phyloP scores from a whole-genome alignment of 2,113 vertebrate species.

The Takifugu bimaculatus region DNA sequence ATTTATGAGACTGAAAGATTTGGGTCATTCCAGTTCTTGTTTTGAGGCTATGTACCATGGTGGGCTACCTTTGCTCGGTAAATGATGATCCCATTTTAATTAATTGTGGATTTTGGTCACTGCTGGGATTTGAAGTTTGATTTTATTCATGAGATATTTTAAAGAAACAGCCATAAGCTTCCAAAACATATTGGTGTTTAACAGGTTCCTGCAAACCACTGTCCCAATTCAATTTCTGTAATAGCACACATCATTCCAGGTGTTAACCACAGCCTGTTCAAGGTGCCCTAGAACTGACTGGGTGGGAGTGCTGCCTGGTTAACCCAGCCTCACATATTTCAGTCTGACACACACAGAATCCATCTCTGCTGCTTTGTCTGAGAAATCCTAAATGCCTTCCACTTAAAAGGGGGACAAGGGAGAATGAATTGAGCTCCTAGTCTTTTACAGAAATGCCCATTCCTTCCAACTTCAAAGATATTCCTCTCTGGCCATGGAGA shows the following conservation, averaged over 20 bases:
- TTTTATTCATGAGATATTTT: too few species aligned
- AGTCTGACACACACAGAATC: slow-evolving; percentile 38
- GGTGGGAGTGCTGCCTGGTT: slow-evolving; percentile 41
- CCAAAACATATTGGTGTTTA: too few species aligned
- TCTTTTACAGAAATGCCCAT: slow-evolving; percentile 62
- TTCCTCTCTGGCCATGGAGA: slow-evolving; percentile 31
- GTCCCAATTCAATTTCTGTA: slow-evolving; percentile 33
- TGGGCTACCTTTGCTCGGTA: too few species aligned
- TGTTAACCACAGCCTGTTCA: slow-evolving; percentile 52
- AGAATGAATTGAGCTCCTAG: slow-evolving; percentile 55
- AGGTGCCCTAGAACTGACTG: slow-evolving; percentile 59
- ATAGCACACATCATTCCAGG: slow-evolving; percentile 52
- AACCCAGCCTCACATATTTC: slow-evolving; percentile 41
- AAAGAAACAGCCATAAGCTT: too few species aligned
- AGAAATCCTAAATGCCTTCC: slow-evolving; percentile 30
- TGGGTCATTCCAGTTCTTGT: slow-evolving; percentile 6
- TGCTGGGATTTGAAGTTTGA: too few species aligned
- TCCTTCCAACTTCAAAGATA: slow-evolving; percentile 46
- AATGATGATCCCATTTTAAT: too few species aligned
- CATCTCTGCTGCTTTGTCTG: slow-evolving; percentile 47
- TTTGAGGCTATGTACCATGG: background rate
- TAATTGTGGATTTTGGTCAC: too few species aligned
- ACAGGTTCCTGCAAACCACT: slow-evolving; percentile 6
- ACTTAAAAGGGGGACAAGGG: slow-evolving; percentile 47
- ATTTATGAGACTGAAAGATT: slow-evolving; percentile 39